Percentiles rank a stretch among this genome's conserved stretches.
These are phyloP conservation scores for Chlorodrepanis virens DNA, from an alignment of 2,113 vertebrate species.

Conservation along the genomic window DNA sequence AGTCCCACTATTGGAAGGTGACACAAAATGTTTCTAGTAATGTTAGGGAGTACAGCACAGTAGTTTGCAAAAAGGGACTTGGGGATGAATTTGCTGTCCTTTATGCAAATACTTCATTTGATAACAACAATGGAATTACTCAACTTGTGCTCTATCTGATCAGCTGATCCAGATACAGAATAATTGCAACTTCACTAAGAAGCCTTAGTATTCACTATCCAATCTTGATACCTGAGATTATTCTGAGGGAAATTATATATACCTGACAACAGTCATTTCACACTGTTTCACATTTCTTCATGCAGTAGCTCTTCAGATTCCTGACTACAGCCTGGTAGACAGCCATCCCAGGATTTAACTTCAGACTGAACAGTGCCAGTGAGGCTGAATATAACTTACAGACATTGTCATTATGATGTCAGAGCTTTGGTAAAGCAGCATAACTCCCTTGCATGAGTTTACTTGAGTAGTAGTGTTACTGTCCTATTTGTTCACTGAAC, in stretches of 20 bases:
- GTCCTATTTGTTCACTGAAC: not conserved
- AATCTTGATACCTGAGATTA: not conserved
- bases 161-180: not conserved
- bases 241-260: not conserved
- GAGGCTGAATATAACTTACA: not conserved
- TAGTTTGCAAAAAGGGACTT: not conserved
- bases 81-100: not conserved
- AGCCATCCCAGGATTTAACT: not conserved
- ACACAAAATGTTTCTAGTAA: not conserved
- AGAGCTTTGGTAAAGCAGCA: not conserved
- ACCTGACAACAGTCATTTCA: not conserved
- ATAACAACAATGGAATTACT: not conserved
- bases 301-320: not conserved
- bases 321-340: not conserved
- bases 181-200: not conserved
- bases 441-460: not conserved
- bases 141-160: not conserved
- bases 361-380: not conserved
- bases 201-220: not conserved
- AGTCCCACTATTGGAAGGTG: not conserved
- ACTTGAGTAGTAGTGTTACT: not conserved
- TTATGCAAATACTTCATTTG: not conserved
- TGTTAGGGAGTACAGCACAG: not conserved
- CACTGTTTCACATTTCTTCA: not conserved
- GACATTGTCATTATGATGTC: not conserved